Percentiles rank a stretch among this genome's conserved stretches.
These are phyloP conservation scores for Anguilla marmorata DNA, from an alignment of 2,797 vertebrate species.

Conservation along the genomic window DNA sequence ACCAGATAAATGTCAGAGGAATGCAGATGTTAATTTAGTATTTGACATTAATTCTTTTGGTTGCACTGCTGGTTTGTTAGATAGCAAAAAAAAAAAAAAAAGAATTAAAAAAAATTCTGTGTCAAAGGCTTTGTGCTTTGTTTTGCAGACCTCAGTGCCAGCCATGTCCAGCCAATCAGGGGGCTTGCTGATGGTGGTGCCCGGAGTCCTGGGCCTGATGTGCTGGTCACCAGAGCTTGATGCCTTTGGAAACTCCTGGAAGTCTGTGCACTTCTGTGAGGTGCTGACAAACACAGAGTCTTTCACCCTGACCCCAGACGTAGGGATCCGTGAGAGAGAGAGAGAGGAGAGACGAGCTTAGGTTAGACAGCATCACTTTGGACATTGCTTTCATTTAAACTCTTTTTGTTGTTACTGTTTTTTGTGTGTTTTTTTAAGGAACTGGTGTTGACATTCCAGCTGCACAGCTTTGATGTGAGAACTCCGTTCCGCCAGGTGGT, in stretches of 20 bases:
- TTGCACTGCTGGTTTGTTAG: background rate
- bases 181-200: slow-evolving; percentile 59
- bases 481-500: slow-evolving; percentile 69
- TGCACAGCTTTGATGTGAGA: slow-evolving; percentile 70
- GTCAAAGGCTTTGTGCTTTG: background rate
- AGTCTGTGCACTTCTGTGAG: slow-evolving; percentile 71
- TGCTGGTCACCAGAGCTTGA: slow-evolving; percentile 66
- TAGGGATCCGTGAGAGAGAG: background rate
- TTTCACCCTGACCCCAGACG: background rate
- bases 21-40: background rate
- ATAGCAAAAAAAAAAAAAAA: background rate
- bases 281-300: slow-evolving; percentile 40
- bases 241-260: slow-evolving; percentile 65
- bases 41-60: background rate
- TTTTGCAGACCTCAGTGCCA: slow-evolving; percentile 60
- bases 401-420: slow-evolving; percentile 7
- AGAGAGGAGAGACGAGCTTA: background rate
- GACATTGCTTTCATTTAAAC: background rate
- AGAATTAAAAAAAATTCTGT: background rate
- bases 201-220: slow-evolving; percentile 66
- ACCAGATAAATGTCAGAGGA: background rate
- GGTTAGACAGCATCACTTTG: background rate
- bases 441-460: slow-evolving; percentile 65
- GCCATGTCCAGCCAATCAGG: slow-evolving; percentile 63
- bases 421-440: slow-evolving; percentile 54